Percentiles rank a stretch among this genome's conserved stretches.
These are phyloP conservation scores for Stegostoma tigrinum DNA, from an alignment of 2,113 vertebrate genomes.

Conservation along the genomic window DNA sequence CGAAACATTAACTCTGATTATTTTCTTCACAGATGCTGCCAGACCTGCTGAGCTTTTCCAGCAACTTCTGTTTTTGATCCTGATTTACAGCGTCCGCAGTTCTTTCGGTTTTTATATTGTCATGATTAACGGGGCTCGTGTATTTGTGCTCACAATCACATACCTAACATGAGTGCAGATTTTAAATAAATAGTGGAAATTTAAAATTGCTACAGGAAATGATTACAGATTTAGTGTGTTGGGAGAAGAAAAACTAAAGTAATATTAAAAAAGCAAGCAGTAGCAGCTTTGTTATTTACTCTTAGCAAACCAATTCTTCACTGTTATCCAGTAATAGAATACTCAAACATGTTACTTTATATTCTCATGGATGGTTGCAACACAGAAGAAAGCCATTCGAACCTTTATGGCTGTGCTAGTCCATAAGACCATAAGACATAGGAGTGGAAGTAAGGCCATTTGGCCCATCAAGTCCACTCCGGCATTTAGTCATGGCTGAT, in stretches of 20 bases:
- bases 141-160: background rate
- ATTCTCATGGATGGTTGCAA: too few species aligned
- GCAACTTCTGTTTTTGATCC: too few species aligned
- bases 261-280: background rate
- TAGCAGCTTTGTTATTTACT: background rate
- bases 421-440: too few species aligned
- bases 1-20: too few species aligned
- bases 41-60: too few species aligned
- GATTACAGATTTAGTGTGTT: background rate
- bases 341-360: background rate
- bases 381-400: too few species aligned
- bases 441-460: too few species aligned
- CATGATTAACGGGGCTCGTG: background rate
- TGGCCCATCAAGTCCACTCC: too few species aligned
- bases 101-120: background rate
- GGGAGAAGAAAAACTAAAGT: background rate
- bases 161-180: background rate
- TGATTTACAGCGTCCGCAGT: too few species aligned
- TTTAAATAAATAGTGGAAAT: background rate
- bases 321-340: background rate
- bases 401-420: too few species aligned
- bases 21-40: too few species aligned
- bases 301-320: background rate
- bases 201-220: background rate
- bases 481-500: too few species aligned